phyloP scores from a whole-genome alignment of 1,140 invertebrate species.

The Xylocopa sonorina region DNA sequence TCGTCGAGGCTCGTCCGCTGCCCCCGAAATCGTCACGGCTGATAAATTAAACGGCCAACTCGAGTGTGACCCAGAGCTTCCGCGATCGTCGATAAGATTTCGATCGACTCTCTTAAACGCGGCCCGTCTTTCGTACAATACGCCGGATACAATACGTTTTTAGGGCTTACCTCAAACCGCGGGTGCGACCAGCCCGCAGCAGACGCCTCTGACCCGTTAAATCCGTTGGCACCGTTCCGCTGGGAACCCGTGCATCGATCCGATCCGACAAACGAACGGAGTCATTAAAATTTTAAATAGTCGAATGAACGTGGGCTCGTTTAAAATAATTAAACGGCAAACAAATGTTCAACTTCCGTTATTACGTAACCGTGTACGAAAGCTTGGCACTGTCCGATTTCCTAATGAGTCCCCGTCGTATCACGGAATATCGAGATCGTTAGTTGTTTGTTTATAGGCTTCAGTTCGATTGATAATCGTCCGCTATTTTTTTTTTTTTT shows the following conservation, averaged over 20 bases:
- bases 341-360: too few species aligned
- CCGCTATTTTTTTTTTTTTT: too few species aligned
- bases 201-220: background rate
- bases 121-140: slow-evolving; percentile 23
- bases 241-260: background rate
- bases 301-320: background rate
- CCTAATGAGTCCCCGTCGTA: background rate
- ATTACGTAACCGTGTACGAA: too few species aligned
- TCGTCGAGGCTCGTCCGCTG: background rate
- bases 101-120: slow-evolving; percentile 56
- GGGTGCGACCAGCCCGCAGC: background rate
- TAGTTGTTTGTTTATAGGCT: slow-evolving; percentile 62
- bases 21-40: slow-evolving; percentile 48
- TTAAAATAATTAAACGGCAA: background rate
- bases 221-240: background rate
- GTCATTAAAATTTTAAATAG: background rate
- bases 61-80: slow-evolving; percentile 48
- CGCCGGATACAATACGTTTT: slow-evolving; percentile 38
- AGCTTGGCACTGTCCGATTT: background rate
- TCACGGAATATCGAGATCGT: slow-evolving; percentile 34
- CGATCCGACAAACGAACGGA: background rate
- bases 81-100: slow-evolving; percentile 65
- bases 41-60: slow-evolving; percentile 62
- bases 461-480: slow-evolving; percentile 43
- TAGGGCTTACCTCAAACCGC: background rate